phyloP scores from a whole-genome alignment of 1,140 invertebrate species.

The Ylistrum balloti region DNA sequence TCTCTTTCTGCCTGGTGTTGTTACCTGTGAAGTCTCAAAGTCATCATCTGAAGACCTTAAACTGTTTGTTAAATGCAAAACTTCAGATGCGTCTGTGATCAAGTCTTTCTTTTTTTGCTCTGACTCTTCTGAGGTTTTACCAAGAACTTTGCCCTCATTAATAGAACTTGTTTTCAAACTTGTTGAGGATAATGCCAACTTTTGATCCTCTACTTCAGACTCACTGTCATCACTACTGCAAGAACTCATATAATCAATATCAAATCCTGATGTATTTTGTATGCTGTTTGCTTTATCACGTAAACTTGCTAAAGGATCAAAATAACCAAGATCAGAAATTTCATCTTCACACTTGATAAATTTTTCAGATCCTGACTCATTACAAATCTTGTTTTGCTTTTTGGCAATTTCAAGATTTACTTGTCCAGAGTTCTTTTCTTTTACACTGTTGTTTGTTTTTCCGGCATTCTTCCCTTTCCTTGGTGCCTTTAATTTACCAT shows the following conservation, averaged over 20 bases:
- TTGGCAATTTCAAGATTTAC: background rate
- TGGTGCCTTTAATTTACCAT: constrained; percentile 32
- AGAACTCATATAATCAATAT: constrained; percentile 11
- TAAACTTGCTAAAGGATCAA: background rate
- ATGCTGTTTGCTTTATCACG: background rate
- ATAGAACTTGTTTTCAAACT: background rate
- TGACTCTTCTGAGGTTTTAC: background rate
- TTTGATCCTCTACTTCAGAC: background rate
- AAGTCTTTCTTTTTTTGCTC: background rate
- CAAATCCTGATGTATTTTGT: background rate
- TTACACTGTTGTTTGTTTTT: background rate
- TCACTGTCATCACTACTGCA: constrained; percentile 12
- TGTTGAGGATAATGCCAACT: background rate
- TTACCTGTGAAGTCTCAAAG: background rate
- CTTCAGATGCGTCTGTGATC: background rate
- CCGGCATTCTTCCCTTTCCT: background rate
- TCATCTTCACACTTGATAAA: background rate
- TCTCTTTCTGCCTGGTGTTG: background rate
- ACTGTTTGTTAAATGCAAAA: background rate
- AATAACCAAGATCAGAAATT: background rate
- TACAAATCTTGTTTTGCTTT: background rate
- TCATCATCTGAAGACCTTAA: background rate
- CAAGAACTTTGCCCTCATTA: background rate
- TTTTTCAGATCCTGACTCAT: background rate
- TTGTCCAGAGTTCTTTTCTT: background rate